Percentiles rank a stretch among this genome's conserved stretches.
Evolutionary conservation across 1,140 invertebrate species (phyloP).

Genomic region (Megalopta genalis): DNA sequence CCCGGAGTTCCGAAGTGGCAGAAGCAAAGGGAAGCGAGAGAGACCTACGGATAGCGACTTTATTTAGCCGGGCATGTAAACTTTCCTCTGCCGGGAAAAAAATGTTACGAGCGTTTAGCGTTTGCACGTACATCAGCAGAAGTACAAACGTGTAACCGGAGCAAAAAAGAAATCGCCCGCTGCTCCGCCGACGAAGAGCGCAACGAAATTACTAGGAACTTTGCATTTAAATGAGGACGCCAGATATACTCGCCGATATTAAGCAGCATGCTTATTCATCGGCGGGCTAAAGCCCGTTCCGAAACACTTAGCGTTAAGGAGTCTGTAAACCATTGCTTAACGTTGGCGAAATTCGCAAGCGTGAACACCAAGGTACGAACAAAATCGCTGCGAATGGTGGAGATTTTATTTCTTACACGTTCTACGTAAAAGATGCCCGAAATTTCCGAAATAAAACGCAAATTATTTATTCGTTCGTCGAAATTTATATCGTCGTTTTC

Average conservation of each 20-base stretch:
- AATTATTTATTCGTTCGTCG: too few species aligned
- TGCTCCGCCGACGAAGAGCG: not conserved
- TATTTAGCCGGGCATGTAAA: slow-evolving; percentile 45
- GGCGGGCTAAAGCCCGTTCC: slow-evolving; percentile 36
- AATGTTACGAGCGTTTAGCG: slow-evolving; percentile 47
- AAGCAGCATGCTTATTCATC: slow-evolving; percentile 46
- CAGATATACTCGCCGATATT: slow-evolving; percentile 48
- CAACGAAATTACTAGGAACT: slow-evolving; percentile 45
- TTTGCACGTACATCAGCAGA: slow-evolving; percentile 10
- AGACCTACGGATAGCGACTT: slow-evolving; percentile 40
- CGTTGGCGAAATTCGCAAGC: too few species aligned
- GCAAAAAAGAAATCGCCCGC: slow-evolving; percentile 12
- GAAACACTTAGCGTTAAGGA: slow-evolving; percentile 46
- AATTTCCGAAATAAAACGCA: too few species aligned
- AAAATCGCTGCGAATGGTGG: too few species aligned
- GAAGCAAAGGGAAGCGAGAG: slow-evolving; percentile 30
- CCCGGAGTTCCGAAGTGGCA: slow-evolving; percentile 7
- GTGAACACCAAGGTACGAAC: too few species aligned
- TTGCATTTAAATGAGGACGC: slow-evolving; percentile 52
- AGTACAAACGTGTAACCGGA: not conserved
- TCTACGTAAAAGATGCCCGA: too few species aligned
- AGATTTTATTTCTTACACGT: too few species aligned
- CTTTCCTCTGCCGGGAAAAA: slow-evolving; percentile 34
- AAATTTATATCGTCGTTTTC: too few species aligned
- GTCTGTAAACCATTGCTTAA: not conserved